phyloP scores from a whole-genome alignment of 2,888 invertebrate species.

The Lymantria dispar region DNA sequence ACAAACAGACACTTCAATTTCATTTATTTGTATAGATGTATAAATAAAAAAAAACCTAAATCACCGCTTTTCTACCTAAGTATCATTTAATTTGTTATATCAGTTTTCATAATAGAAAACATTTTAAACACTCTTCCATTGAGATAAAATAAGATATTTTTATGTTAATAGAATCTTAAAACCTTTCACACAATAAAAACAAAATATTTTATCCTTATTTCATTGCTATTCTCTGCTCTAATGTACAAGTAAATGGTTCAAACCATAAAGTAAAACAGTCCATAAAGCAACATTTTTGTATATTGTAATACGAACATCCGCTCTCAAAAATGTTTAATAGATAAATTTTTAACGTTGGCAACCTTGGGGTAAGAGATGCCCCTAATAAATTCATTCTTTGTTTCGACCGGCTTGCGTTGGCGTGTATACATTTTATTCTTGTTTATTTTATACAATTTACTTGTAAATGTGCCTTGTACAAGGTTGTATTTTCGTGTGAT shows the following conservation, averaged over 20 bases:
- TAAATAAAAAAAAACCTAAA: too few species aligned
- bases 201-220: background rate
- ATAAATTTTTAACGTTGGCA: constrained; percentile 12
- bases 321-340: constrained; percentile 7
- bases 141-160: background rate
- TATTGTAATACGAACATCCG: constrained; percentile 1
- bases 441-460: constrained; percentile 17
- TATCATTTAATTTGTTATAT: too few species aligned
- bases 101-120: background rate
- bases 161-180: background rate
- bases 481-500: constrained; percentile 3
- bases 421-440: constrained; percentile 8
- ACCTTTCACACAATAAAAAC: background rate
- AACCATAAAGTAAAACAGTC: background rate
- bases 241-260: background rate
- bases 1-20: too few species aligned
- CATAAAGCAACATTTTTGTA: constrained; percentile 1
- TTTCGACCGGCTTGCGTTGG: constrained; percentile 4
- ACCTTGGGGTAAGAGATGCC: constrained; percentile 10
- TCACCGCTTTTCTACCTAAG: too few species aligned
- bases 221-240: background rate
- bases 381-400: constrained; percentile 18
- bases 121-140: background rate
- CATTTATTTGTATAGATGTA: too few species aligned
- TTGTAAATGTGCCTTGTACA: constrained; percentile 8